A percentile compares a stretch with the other conserved stretches of the same genome.
phyloP scores from a whole-genome alignment of 2,797 vertebrate species.

The Poeciliopsis infans region DNA sequence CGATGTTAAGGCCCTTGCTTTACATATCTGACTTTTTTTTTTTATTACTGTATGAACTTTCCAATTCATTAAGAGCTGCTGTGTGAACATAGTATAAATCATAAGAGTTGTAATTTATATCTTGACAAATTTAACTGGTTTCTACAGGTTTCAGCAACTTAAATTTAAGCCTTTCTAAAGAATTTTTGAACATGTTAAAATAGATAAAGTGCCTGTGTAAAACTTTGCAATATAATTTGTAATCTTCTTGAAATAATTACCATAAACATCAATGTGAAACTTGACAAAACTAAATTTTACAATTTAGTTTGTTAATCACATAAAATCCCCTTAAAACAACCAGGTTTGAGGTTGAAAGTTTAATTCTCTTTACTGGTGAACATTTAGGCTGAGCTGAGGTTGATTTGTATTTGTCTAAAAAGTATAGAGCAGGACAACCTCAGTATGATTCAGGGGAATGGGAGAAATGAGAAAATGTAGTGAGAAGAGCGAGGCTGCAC shows the following conservation, averaged over 20 bases:
- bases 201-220: not conserved
- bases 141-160: not conserved
- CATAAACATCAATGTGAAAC: not conserved
- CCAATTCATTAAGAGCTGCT: not conserved
- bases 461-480: not conserved
- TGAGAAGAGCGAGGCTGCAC: not conserved
- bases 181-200: not conserved
- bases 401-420: not conserved
- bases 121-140: not conserved
- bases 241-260: not conserved
- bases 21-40: too few species aligned
- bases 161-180: not conserved
- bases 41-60: not conserved
- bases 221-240: not conserved
- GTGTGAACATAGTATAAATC: too few species aligned
- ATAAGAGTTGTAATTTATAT: not conserved
- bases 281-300: too few species aligned
- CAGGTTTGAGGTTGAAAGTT: not conserved
- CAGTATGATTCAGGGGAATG: not conserved
- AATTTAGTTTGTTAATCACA: not conserved
- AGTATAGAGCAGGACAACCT: not conserved
- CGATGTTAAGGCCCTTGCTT: too few species aligned
- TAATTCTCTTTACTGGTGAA: not conserved
- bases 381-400: not conserved
- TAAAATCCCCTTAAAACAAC: not conserved